phyloP scores from a whole-genome alignment of 2,888 invertebrate genomes.

The Hydrotaea cyrtoneurina region DNA sequence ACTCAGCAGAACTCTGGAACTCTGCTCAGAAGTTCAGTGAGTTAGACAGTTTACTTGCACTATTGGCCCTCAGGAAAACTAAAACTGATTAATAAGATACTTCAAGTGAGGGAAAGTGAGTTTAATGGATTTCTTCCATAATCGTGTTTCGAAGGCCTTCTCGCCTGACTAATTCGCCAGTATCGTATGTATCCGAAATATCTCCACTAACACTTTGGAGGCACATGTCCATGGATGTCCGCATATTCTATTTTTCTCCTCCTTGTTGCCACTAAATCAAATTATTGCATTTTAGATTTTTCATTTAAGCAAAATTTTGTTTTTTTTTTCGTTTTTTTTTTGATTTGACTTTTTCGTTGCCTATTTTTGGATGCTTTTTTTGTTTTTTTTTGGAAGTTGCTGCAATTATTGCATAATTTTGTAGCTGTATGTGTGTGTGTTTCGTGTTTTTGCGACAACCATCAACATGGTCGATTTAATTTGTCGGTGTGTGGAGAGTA shows the following conservation, averaged over 20 bases:
- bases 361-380: background rate
- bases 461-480: conserved; percentile 43
- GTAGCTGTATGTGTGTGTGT: conserved; percentile 4
- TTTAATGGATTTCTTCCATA: no score
- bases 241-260: background rate
- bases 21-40: no score
- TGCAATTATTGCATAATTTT: conserved; percentile 62
- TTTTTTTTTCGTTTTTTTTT: background rate
- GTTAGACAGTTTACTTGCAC: no score
- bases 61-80: no score
- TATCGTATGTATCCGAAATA: no score
- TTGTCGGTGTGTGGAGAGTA: background rate
- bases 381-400: no score
- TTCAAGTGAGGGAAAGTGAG: no score
- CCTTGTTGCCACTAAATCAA: background rate
- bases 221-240: background rate
- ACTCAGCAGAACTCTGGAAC: no score
- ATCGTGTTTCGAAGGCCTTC: no score
- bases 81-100: no score
- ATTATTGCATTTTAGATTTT: conserved; percentile 2
- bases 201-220: background rate
- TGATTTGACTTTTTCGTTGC: background rate
- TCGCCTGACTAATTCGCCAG: no score
- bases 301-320: background rate
- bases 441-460: background rate